phyloP scores from a whole-genome alignment of 2,797 vertebrate genomes.

The Carcharodon carcharias region DNA sequence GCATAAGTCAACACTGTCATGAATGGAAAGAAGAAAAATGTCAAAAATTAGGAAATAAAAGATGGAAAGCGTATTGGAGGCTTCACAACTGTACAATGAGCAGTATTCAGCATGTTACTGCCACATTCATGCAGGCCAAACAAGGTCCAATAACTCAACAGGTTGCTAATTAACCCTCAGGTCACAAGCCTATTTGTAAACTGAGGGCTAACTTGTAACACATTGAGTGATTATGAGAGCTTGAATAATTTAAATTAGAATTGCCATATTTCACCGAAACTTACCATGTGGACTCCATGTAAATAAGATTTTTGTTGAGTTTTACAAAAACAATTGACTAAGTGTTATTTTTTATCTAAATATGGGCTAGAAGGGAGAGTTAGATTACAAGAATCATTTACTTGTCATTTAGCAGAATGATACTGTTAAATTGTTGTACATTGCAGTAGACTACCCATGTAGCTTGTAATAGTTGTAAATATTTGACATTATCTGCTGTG shows the following conservation, averaged over 20 bases:
- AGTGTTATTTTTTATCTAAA: constrained; percentile 1
- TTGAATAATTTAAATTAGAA: not conserved
- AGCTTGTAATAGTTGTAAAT: not conserved
- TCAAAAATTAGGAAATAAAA: not conserved
- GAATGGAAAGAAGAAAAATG: not conserved
- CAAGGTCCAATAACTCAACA: not conserved
- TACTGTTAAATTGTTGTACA: not conserved
- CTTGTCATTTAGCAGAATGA: not conserved
- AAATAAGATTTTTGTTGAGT: not conserved
- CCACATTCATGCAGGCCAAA: not conserved
- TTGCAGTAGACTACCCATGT: not conserved
- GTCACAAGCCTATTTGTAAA: constrained; percentile 28
- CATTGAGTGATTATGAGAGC: not conserved
- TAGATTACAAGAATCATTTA: not conserved
- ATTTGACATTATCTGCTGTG: not conserved
- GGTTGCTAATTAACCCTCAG: constrained; percentile 21
- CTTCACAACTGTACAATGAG: not conserved
- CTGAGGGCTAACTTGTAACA: not conserved
- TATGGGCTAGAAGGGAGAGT: not conserved
- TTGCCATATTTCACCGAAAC: not conserved
- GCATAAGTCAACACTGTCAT: not conserved
- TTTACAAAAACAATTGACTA: not conserved
- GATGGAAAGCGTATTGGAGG: not conserved
- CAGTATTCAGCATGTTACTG: not conserved
- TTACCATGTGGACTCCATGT: too few species aligned